These are phyloP conservation scores for Caerostris darwini DNA, from an alignment of 1,140 invertebrate species.

Conservation along the genomic window DNA sequence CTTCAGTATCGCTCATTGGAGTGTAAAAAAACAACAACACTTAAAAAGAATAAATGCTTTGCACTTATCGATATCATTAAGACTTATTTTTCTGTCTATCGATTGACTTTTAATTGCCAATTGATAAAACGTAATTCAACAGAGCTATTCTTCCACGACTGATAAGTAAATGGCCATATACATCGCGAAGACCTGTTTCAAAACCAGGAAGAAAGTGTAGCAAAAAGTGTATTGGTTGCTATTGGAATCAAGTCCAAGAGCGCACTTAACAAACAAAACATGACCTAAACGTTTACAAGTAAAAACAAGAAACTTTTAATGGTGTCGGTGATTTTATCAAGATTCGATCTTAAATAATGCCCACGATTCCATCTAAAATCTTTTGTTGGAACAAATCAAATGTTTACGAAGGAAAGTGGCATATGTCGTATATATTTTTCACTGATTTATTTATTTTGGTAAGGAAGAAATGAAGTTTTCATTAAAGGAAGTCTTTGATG, in stretches of 20 bases:
- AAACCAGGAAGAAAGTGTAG: not conserved
- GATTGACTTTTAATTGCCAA: slow-evolving; percentile 15
- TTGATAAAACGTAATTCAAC: not conserved
- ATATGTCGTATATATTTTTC: not conserved
- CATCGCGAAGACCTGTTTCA: not conserved
- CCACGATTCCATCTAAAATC: not conserved
- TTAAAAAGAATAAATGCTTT: not conserved
- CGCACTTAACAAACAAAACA: not conserved
- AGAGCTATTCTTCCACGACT: not conserved
- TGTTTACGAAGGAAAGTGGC: not conserved
- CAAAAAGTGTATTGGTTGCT: not conserved
- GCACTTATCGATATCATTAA: not conserved
- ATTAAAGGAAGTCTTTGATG: too few relatives aligned
- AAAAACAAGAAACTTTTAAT: not conserved
- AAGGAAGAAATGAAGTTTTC: too few relatives aligned
- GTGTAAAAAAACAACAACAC: not conserved
- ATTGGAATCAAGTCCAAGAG: slow-evolving; percentile 26
- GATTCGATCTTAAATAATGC: slow-evolving; percentile 16
- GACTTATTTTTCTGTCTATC: not conserved
- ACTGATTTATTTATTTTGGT: too few relatives aligned
- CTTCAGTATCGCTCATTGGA: not conserved
- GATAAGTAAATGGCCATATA: not conserved
- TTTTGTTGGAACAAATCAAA: not conserved
- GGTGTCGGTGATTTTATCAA: not conserved
- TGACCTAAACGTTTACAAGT: not conserved